A percentile compares a stretch with the other conserved stretches of the same genome.
Conservation (phyloP, 2,797 vertebrate genomes). For the Muscicapa comitata region DNA sequence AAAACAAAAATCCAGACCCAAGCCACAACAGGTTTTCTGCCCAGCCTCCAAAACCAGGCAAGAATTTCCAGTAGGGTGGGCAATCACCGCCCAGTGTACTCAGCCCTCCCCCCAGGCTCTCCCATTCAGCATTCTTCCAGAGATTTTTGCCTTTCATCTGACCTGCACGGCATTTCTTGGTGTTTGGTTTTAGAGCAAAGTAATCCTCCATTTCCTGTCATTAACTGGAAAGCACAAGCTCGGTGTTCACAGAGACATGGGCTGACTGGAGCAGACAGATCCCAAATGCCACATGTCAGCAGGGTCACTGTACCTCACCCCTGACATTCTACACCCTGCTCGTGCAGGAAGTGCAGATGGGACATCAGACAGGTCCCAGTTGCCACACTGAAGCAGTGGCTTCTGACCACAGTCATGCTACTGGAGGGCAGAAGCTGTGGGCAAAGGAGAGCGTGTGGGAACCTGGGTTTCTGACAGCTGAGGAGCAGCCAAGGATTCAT, state of each 20-base stretch:
- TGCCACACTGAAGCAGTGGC: neutral
- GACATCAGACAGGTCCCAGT: neutral
- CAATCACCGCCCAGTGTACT: neutral
- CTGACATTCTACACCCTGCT: fast-evolving
- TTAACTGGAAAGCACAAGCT: conserved; percentile 50
- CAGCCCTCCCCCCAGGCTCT: neutral
- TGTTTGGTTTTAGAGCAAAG: conserved; percentile 63
- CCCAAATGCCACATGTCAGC: neutral
- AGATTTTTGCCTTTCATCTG: conserved; percentile 29
- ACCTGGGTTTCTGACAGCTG: neutral
- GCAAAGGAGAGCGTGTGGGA: neutral
- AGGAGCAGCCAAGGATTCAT: neutral
- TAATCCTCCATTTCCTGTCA: conserved; percentile 77
- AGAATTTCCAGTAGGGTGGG: neutral
- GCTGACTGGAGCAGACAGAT: neutral
- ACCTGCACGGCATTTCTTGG: neutral
- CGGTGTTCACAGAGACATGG: neutral
- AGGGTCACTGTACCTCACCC: neutral
- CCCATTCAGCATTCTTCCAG: neutral
- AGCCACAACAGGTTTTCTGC: neutral
- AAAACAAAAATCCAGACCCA: conserved; percentile 28
- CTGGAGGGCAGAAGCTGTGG: neutral
- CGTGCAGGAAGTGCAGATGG: fast-evolving
- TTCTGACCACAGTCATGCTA: neutral
- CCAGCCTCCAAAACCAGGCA: neutral